phyloP scores from a whole-genome alignment of 2,888 invertebrate genomes.

The Lomographa bimaculata region DNA sequence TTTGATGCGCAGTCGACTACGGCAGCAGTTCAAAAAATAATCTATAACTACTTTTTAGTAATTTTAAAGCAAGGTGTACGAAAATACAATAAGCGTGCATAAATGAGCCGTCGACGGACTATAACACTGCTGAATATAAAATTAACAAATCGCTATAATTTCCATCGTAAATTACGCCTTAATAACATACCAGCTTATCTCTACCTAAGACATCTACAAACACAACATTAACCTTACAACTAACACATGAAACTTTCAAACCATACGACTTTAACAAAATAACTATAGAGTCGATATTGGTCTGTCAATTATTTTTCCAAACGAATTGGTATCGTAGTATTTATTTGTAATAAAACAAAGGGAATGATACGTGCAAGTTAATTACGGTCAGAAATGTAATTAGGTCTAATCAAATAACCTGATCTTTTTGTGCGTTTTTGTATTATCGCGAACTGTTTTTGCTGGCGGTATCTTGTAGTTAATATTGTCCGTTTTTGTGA shows the following conservation, averaged over 20 bases:
- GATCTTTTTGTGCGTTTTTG: constrained; percentile 68
- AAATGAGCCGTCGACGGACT: constrained; percentile 52
- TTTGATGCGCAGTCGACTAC: too few species aligned
- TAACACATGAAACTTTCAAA: constrained; percentile 2
- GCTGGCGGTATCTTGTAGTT: constrained; percentile 43
- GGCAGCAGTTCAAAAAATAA: too few species aligned
- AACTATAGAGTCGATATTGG: constrained; percentile 45
- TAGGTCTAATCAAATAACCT: constrained; percentile 80
- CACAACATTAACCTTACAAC: constrained; percentile 27
- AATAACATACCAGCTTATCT: constrained; percentile 76
- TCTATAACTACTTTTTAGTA: too few species aligned
- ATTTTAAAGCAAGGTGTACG: constrained; percentile 9
- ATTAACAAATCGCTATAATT: constrained; percentile 80
- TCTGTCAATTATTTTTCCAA: constrained; percentile 18
- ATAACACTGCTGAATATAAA: constrained; percentile 63
- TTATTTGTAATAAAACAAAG: constrained; percentile 75
- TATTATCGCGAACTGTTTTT: constrained; percentile 54
- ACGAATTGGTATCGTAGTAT: constrained; percentile 38
- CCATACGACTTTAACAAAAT: constrained; percentile 22
- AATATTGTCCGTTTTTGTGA: constrained; percentile 40
- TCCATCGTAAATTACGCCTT: constrained; percentile 74
- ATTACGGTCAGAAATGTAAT: constrained; percentile 79
- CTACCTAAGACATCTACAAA: constrained; percentile 66
- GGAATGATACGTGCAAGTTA: constrained; percentile 77
- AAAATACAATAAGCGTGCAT: constrained; percentile 33